phyloP scores from a whole-genome alignment of 2,797 vertebrate genomes.

The Chromis chromis region DNA sequence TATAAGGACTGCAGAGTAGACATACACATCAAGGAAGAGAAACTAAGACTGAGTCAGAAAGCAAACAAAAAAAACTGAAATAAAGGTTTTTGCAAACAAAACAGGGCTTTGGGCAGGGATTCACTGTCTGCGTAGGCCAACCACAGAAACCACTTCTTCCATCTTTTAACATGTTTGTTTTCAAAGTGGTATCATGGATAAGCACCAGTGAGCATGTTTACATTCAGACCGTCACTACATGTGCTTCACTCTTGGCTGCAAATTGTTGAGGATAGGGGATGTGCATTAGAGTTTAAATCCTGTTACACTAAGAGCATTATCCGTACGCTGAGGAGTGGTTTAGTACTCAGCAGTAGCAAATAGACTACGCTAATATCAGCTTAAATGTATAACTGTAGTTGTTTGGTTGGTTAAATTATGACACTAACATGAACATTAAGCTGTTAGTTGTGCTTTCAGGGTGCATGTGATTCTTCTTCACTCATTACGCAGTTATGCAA shows the following conservation, averaged over 20 bases:
- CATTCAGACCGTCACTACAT: too few species aligned
- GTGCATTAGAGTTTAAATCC: conserved; percentile 44
- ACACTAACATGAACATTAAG: too few species aligned
- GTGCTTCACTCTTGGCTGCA: too few species aligned
- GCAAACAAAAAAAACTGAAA: conserved; percentile 10
- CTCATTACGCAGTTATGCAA: too few species aligned
- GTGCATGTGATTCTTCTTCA: background rate
- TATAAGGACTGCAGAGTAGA: background rate
- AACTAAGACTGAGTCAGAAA: conserved; percentile 10
- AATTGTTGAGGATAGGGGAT: conserved; percentile 3
- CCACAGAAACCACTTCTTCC: conserved; percentile 13
- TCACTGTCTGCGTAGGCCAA: background rate
- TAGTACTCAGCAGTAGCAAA: background rate
- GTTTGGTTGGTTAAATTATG: background rate
- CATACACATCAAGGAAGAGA: conserved; percentile 1
- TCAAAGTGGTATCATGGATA: background rate
- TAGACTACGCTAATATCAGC: background rate
- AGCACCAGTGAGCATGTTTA: background rate
- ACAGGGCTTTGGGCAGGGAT: background rate
- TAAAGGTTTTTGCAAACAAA: background rate
- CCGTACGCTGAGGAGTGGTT: background rate
- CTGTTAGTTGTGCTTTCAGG: background rate
- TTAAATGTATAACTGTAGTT: background rate
- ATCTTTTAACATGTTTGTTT: conserved; percentile 11
- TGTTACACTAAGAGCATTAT: conserved; percentile 29